Evolutionary conservation across 2,888 invertebrate genomes (phyloP).

Genomic region (Smittia aterrima): DNA sequence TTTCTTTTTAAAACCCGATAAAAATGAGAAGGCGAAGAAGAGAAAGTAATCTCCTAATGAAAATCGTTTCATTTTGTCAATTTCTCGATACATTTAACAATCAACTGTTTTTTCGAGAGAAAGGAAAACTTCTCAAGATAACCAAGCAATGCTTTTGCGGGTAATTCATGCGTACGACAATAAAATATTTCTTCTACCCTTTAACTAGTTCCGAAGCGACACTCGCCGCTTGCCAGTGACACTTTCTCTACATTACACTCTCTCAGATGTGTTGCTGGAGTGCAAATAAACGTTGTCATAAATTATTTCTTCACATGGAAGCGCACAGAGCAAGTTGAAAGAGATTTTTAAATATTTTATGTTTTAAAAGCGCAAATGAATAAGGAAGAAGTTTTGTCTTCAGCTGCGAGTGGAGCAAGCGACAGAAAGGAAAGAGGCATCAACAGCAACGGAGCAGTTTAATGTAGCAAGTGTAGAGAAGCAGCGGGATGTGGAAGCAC

Average conservation of each 20-base stretch:
- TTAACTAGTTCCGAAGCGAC: background rate
- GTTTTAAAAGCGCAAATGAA: constrained; percentile 27
- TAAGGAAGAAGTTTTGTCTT: background rate
- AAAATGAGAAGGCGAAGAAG: constrained; percentile 5
- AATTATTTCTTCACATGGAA: constrained; percentile 35
- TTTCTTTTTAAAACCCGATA: background rate
- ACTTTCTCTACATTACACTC: background rate
- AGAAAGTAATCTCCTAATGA: constrained; percentile 31
- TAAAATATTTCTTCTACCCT: constrained; percentile 18
- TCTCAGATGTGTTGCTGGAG: background rate
- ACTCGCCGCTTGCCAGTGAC: background rate
- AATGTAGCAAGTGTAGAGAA: constrained; percentile 6
- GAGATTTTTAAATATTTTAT: constrained; percentile 38
- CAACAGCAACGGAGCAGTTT: background rate
- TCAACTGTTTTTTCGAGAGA: constrained; percentile 36
- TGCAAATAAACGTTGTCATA: constrained; percentile 36
- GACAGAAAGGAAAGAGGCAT: background rate
- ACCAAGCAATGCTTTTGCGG: background rate
- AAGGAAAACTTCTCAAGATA: background rate
- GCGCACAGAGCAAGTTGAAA: background rate
- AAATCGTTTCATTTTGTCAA: constrained; percentile 40
- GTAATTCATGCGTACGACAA: constrained; percentile 21
- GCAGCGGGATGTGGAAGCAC: constrained; percentile 21
- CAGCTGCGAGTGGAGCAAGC: background rate
- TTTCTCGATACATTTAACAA: constrained; percentile 40